These are phyloP conservation scores for Naja naja DNA, from an alignment of 2,113 vertebrate genomes.

Conservation along the genomic window DNA sequence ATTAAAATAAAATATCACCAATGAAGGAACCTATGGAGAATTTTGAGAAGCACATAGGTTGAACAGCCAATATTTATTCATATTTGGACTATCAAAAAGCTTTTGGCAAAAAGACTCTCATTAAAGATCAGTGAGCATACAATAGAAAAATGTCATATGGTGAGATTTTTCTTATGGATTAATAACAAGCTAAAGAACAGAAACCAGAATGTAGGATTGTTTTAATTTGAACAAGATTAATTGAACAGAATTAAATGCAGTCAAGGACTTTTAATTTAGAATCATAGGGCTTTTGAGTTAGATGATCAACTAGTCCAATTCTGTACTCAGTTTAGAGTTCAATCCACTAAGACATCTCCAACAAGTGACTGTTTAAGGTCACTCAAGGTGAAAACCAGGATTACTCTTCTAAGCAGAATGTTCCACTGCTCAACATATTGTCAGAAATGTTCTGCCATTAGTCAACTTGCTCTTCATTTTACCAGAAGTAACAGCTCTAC, in stretches of 20 bases:
- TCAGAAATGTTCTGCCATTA: neutral
- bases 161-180: neutral
- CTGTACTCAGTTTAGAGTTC: neutral
- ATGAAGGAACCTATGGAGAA: neutral
- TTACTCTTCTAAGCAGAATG: neutral
- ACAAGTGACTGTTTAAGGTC: neutral
- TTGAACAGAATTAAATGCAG: neutral
- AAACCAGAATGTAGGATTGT: neutral
- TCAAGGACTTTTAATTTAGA: neutral
- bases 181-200: neutral
- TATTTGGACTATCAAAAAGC: neutral
- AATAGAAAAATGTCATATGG: neutral
- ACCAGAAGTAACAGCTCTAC: neutral
- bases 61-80: neutral
- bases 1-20: neutral
- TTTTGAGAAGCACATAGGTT: neutral
- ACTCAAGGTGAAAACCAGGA: neutral
- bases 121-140: neutral
- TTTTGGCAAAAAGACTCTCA: neutral
- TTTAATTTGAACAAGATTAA: neutral
- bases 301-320: neutral
- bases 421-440: neutral
- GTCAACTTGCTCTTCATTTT: neutral
- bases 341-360: neutral
- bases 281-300: neutral